Conservation (phyloP, 2,888 invertebrate genomes). For the Lepeophtheirus nordmannii region DNA sequence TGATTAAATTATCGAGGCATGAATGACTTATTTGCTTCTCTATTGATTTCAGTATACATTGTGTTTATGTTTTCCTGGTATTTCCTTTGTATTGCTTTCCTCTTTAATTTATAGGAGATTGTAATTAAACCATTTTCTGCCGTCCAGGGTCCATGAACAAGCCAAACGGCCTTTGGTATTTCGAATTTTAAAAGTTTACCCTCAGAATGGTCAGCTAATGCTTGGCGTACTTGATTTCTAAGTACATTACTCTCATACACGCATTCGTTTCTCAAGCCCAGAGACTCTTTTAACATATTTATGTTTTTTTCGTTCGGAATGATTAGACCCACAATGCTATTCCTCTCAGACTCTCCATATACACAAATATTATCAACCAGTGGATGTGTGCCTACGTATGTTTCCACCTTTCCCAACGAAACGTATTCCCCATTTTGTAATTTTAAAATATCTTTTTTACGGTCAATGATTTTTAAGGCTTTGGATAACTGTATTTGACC, state of each 20-base stretch:
- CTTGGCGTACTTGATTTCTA: too few relatives aligned
- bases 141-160: too few relatives aligned
- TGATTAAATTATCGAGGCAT: too few relatives aligned
- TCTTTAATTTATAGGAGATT: too few relatives aligned
- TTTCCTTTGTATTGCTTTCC: too few relatives aligned
- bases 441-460: constrained; percentile 96
- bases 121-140: too few relatives aligned
- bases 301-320: constrained; percentile 50
- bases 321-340: constrained; percentile 71
- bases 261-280: constrained; percentile 17
- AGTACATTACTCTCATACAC: not conserved
- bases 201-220: too few relatives aligned
- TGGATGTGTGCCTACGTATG: constrained; percentile 81
- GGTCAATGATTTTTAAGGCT: constrained; percentile 38
- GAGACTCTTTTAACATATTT: constrained; percentile 26
- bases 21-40: too few relatives aligned
- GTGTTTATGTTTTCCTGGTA: too few relatives aligned
- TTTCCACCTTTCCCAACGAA: constrained; percentile 75
- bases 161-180: too few relatives aligned
- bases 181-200: too few relatives aligned
- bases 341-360: constrained; percentile 71
- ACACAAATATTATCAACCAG: constrained; percentile 94
- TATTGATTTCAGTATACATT: too few relatives aligned
- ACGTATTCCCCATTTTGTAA: constrained; percentile 95
- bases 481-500: constrained; percentile 22